Conservation (phyloP, 2,113 vertebrate genomes). For the Scopus umbretta region DNA sequence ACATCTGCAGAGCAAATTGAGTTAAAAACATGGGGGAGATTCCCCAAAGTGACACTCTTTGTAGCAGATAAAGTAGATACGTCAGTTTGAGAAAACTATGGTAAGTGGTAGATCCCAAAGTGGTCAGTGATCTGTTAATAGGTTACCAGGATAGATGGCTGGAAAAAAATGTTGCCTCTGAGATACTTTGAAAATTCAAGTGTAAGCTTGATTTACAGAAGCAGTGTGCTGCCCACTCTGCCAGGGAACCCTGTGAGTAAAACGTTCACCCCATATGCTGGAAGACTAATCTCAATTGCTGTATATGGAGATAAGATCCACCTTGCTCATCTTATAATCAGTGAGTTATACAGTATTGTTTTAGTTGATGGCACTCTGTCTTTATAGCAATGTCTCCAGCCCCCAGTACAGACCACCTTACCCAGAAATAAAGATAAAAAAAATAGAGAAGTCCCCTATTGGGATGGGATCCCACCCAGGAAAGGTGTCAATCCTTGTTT, state of each 20-base stretch:
- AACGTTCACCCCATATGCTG: neutral
- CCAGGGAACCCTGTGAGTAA: neutral
- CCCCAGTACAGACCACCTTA: too few relatives aligned
- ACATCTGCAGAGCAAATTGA: neutral
- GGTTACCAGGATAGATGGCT: neutral
- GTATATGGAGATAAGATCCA: neutral
- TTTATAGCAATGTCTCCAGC: neutral
- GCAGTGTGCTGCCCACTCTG: too few relatives aligned
- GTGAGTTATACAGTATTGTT: neutral
- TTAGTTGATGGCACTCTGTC: neutral
- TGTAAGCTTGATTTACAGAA: neutral
- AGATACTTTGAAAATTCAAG: neutral
- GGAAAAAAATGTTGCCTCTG: neutral
- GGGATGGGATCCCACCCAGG: too few relatives aligned
- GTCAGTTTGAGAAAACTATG: neutral
- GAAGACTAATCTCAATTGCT: neutral
- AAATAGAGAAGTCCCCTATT: neutral
- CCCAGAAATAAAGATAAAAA: neutral
- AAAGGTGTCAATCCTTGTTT: neutral
- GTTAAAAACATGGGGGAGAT: neutral
- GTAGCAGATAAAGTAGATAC: neutral
- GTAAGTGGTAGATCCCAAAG: neutral
- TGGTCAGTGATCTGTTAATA: too few relatives aligned
- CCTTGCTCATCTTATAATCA: neutral
- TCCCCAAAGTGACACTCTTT: neutral